These are phyloP conservation scores for Cavia porcellus DNA, from an alignment of 2,113 vertebrate genomes.

Conservation along the genomic window DNA sequence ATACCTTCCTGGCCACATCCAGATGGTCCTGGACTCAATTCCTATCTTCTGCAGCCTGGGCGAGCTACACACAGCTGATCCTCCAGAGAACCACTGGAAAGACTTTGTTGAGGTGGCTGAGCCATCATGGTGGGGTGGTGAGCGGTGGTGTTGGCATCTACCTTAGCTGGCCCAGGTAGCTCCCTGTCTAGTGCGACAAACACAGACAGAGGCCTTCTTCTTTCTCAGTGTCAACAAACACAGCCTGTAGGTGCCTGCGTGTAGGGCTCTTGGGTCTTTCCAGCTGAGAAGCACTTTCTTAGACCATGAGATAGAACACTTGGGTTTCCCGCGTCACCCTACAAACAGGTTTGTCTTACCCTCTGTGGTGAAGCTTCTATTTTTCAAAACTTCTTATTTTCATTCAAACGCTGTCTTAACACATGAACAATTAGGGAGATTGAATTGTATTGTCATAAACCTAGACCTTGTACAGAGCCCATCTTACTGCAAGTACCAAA, in stretches of 20 bases:
- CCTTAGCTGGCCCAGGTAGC: too few relatives aligned
- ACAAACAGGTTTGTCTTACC: fast-evolving
- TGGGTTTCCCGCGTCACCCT: not conserved
- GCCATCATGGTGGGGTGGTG: fast-evolving
- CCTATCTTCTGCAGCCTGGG: fast-evolving
- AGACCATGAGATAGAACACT: not conserved
- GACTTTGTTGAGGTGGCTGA: not conserved
- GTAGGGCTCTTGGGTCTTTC: not conserved
- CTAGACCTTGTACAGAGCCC: not conserved
- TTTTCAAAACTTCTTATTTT: not conserved
- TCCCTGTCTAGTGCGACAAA: fast-evolving
- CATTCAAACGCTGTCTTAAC: not conserved
- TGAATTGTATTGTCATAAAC: not conserved
- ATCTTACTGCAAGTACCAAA: not conserved
- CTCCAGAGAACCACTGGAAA: not conserved
- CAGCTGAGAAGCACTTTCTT: not conserved
- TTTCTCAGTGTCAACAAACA: not conserved
- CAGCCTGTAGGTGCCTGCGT: not conserved
- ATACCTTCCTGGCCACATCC: not conserved
- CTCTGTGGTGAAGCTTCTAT: not conserved
- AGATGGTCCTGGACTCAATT: not conserved
- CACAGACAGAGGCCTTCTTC: not conserved
- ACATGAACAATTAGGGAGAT: not conserved
- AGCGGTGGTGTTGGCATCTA: not conserved
- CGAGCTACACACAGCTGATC: fast-evolving